Evolutionary conservation across 2,888 invertebrate genomes (phyloP), one percentile per base, ranked within the genome.

Genomic region (Eilema depressum): DNA sequence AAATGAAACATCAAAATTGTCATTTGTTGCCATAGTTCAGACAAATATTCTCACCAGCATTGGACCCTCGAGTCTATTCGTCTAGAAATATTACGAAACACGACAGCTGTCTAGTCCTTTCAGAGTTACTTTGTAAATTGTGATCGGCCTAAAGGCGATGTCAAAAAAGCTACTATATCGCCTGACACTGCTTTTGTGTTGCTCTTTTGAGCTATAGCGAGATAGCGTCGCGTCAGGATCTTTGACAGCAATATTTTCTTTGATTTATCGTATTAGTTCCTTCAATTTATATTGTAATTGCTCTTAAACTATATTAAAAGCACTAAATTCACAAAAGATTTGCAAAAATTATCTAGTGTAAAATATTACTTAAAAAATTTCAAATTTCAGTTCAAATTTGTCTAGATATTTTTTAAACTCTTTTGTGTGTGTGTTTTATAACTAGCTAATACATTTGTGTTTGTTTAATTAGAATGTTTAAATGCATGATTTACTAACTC

Each of bases 51-150:
- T 23, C 23, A 23, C 67, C 57, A 75, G 71, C 37, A 28, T 75
- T 77, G 57, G 74, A 11, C 33, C 63, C 30, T 70, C 60, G 66
- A 69, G 70, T 77, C 75, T 75, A 74, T n/a, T 28, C 30, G 70
- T 77, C 77, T 69, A 74, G 76, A 73, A 82, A 75, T 78, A 83
- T 75, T 78, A 78, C 75, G 57, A 73, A 68, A 71, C 74, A 77
- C 76, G 83, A 82, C 86, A 85, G 83, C 85, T 82, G 81, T 79
- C 81, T 82, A 78, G 76, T 71, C 75, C 75, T 81, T 78, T 76
- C 76, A 79, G 83, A 86, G 87, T 87, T 86, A 91, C 92, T 91
- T 88, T 89, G 88, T 87, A 86, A 91, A 92, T 91, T 91, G 89
- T 90, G 91, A 90, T 89, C 89, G 87, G 86, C 84, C 85, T 82